phyloP scores from a whole-genome alignment of 2,888 invertebrate genomes.

The Caenorhabditis becei region DNA sequence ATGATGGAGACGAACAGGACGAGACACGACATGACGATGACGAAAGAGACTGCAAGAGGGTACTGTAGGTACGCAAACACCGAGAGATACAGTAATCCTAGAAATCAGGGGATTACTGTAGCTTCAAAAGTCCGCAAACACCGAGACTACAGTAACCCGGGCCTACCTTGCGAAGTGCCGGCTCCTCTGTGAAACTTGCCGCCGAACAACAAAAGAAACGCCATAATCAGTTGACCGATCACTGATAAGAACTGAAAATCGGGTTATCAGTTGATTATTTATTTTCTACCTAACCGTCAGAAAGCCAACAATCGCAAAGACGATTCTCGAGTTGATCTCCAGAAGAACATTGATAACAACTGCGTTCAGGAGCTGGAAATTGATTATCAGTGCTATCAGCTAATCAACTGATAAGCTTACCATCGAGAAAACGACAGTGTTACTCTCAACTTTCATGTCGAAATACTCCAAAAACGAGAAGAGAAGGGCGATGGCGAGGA shows the following conservation, averaged over 20 bases:
- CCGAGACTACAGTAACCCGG: no score
- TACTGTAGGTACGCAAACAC: no score
- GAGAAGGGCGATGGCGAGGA: neutral
- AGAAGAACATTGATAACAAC: neutral
- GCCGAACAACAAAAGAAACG: neutral
- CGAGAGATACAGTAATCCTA: no score
- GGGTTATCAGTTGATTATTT: neutral
- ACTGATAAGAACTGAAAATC: neutral
- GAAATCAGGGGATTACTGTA: neutral
- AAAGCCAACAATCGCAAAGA: neutral
- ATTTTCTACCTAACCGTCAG: neutral
- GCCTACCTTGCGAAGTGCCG: no score
- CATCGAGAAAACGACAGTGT: neutral
- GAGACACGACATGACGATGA: neutral
- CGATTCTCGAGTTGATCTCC: neutral
- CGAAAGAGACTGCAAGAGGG: neutral
- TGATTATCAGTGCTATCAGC: neutral
- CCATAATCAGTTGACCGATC: neutral
- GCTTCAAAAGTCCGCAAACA: neutral
- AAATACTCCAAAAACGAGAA: neutral
- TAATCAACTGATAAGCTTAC: neutral
- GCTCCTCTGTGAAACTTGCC: no score
- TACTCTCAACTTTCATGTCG: neutral
- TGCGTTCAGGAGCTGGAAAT: neutral
- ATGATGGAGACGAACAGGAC: neutral